Evolutionary conservation across 2,113 vertebrate genomes (phyloP).

Genomic region (Cromileptes altivelis): DNA sequence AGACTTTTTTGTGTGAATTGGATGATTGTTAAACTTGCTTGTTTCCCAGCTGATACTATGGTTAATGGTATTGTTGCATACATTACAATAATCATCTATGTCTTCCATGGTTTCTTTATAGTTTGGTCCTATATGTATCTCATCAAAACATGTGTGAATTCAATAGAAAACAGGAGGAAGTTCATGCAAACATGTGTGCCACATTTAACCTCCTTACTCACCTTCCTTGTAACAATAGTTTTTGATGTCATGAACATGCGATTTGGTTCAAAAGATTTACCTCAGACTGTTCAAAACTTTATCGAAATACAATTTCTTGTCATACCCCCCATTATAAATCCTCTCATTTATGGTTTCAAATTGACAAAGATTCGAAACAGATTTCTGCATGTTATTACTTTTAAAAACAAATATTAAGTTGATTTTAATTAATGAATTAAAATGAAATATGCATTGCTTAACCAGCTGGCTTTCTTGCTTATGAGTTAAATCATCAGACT

Average conservation of each 20-base stretch:
- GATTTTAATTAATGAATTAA: no score
- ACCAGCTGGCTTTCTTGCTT: no score
- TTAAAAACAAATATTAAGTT: neutral
- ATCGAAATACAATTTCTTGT: conserved; percentile 59
- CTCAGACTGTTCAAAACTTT: conserved; percentile 43
- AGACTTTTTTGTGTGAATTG: conserved; percentile 56
- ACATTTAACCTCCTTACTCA: conserved; percentile 57
- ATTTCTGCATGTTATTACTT: neutral
- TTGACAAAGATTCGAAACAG: conserved; percentile 45
- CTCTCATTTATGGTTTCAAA: conserved; percentile 73
- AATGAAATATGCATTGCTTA: no score
- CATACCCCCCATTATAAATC: conserved; percentile 70
- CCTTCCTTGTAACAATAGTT: conserved; percentile 14
- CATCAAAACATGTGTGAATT: conserved; percentile 49
- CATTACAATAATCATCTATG: conserved; percentile 32
- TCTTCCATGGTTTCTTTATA: conserved; percentile 44
- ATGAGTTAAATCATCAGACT: no score
- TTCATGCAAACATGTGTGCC: conserved; percentile 74
- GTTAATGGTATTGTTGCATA: conserved; percentile 19
- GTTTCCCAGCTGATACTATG: conserved; percentile 19
- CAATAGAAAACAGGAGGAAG: conserved; percentile 55
- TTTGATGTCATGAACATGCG: conserved; percentile 38
- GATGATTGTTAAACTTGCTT: conserved; percentile 60
- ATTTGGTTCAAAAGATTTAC: conserved; percentile 16
- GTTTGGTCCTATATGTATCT: conserved; percentile 65